Evolutionary conservation across 2,113 vertebrate species (phyloP).

Genomic region (Neogobius melanostomus): DNA sequence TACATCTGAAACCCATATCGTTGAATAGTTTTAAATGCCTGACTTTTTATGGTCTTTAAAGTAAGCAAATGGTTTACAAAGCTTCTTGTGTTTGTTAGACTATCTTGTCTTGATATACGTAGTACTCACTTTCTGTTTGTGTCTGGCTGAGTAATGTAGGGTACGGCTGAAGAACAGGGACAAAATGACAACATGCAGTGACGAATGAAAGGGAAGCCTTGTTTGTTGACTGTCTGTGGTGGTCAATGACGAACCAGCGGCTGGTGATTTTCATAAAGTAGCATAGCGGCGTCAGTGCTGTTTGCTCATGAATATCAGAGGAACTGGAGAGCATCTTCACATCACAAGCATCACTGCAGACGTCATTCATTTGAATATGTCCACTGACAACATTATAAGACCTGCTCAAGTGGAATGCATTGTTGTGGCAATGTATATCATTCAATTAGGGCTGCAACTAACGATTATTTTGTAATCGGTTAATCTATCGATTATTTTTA

Average conservation of each 20-base stretch:
- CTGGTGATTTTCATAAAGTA: conserved; percentile 43
- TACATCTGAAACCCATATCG: background rate
- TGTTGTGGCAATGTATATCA: conserved; percentile 34
- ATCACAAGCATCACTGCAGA: conserved; percentile 22
- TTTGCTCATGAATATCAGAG: conserved; percentile 41
- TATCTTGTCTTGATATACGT: background rate
- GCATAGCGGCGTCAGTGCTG: conserved; percentile 5
- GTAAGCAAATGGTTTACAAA: background rate
- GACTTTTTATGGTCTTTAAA: background rate
- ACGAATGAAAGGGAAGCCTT: conserved; percentile 48
- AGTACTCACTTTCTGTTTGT: background rate
- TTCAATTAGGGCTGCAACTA: no score
- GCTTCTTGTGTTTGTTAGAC: background rate
- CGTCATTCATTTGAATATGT: conserved; percentile 48
- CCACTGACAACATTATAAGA: conserved; percentile 43
- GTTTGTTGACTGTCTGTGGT: conserved; percentile 42
- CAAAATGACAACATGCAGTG: conserved; percentile 29
- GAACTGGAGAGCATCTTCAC: conserved; percentile 38
- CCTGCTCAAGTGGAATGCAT: conserved; percentile 3
- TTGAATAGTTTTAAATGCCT: background rate
- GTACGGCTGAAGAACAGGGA: conserved; percentile 28
- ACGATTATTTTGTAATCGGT: no score
- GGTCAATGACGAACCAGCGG: conserved; percentile 23
- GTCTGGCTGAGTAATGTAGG: conserved; percentile 16
- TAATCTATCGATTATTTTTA: no score